Conservation (phyloP, 2,113 vertebrate genomes). For the sheep (Ovis aries) region ARS-UI_Ramb_v3.0 NC_056056.1:172926501-172927000, state of each 20-base stretch:
- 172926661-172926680: background rate
- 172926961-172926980: background rate
- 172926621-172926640: background rate
- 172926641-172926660: background rate
- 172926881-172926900: background rate
- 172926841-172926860: accelerated
- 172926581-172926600: background rate
- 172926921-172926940: background rate
- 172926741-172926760: background rate
- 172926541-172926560: background rate
- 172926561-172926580: background rate
- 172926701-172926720: background rate
- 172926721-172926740: background rate
- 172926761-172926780: background rate
- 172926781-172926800: background rate
- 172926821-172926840: background rate
- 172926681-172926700: background rate
- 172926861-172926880: background rate
- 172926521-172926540: background rate
- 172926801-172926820: background rate
- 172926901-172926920: background rate
- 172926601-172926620: background rate
- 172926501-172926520: background rate
- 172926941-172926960: background rate
- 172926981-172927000: background rate